These are phyloP conservation scores for Thymelicus sylvestris DNA, from an alignment of 2,888 invertebrate species.

Conservation along the genomic window DNA sequence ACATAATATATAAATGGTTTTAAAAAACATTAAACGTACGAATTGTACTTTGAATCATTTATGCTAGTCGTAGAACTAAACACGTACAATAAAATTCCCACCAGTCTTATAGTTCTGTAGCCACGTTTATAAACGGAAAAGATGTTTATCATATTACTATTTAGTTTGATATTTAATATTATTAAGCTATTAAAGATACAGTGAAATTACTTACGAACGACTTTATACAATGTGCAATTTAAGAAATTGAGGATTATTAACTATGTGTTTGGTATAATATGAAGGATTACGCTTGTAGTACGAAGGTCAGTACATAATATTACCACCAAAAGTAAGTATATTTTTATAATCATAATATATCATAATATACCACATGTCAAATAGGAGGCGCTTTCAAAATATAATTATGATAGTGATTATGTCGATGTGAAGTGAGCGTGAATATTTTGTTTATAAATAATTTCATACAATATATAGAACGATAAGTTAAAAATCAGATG, in stretches of 20 bases:
- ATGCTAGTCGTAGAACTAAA: conserved; percentile 19
- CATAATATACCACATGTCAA: no score
- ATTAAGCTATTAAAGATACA: background rate
- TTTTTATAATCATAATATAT: background rate
- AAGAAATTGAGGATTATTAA: conserved; percentile 17
- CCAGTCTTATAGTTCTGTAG: conserved; percentile 6
- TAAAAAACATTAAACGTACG: conserved; percentile 24
- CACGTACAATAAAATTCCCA: conserved; percentile 7
- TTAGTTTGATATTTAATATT: background rate
- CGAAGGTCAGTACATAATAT: no score
- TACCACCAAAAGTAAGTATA: no score
- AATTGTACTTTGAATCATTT: conserved; percentile 21
- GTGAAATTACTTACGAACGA: conserved; percentile 13
- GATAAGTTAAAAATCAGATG: no score
- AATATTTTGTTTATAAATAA: no score
- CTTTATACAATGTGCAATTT: conserved; percentile 28
- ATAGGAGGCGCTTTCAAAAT: no score
- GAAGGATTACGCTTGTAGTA: conserved; percentile 5
- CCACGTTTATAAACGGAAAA: background rate
- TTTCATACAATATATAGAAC: no score
- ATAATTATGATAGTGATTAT: no score
- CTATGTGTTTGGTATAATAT: background rate
- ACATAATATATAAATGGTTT: conserved; percentile 6
- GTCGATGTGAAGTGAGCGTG: no score
- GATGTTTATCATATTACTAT: background rate